These are phyloP conservation scores for Idaea dimidiata DNA, from an alignment of 2,888 invertebrate species.

Conservation along the genomic window DNA sequence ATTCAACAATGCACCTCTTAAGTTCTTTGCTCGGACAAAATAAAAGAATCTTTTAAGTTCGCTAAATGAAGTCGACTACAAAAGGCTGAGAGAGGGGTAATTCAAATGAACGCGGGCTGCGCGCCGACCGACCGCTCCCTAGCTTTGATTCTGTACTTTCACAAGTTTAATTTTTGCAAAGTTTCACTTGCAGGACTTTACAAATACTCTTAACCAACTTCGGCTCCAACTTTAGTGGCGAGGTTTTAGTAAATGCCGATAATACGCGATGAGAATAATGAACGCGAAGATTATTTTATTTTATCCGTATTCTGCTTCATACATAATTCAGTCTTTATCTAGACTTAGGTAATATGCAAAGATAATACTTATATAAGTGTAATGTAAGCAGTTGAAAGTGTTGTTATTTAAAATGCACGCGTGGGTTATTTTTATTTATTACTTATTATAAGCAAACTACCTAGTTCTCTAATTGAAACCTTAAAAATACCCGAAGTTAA, in stretches of 20 bases:
- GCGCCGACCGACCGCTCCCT: slow-evolving; percentile 57
- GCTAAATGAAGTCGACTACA: slow-evolving; percentile 79
- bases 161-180: slow-evolving; percentile 74
- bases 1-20: slow-evolving; percentile 79
- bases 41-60: slow-evolving; percentile 74
- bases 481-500: too few relatives aligned
- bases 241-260: slow-evolving; percentile 36
- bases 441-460: background rate
- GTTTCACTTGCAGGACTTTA: slow-evolving; percentile 63
- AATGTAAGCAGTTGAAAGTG: background rate
- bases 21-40: slow-evolving; percentile 66
- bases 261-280: slow-evolving; percentile 29
- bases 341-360: background rate
- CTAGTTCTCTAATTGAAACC: too few relatives aligned
- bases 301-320: background rate
- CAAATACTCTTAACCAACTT: slow-evolving; percentile 55
- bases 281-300: slow-evolving; percentile 8
- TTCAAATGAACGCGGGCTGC: slow-evolving; percentile 70
- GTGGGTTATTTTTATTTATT: too few relatives aligned
- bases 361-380: background rate
- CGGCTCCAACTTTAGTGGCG: slow-evolving; percentile 44
- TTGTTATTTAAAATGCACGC: background rate
- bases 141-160: slow-evolving; percentile 71
- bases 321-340: background rate
- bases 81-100: slow-evolving; percentile 72